Percentiles rank a stretch among this genome's conserved stretches.
These are phyloP conservation scores for Cebidichthys violaceus DNA, from an alignment of 2,113 vertebrate species.

Conservation along the genomic window DNA sequence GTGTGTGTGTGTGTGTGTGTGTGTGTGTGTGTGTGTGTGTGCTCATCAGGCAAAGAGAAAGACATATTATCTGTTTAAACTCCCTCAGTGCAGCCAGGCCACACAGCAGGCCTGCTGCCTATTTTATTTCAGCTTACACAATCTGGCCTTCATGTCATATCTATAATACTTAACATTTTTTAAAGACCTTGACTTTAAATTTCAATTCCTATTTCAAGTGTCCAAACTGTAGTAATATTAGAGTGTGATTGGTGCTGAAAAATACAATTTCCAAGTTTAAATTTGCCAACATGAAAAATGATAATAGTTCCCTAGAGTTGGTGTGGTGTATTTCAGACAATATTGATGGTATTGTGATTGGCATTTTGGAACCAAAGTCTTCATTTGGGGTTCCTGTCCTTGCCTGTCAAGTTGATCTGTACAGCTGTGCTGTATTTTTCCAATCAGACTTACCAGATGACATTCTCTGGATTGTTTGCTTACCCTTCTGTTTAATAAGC, in stretches of 20 bases:
- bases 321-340: conserved; percentile 1
- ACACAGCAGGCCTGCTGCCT: conserved; percentile 74
- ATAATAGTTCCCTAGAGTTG: not conserved
- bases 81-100: conserved; percentile 69
- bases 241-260: conserved; percentile 19
- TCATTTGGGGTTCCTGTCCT: conserved; percentile 12
- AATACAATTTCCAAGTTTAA: conserved; percentile 5
- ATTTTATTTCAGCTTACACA: conserved; percentile 60
- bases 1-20: conserved; percentile 43
- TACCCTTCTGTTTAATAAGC: conserved; percentile 70
- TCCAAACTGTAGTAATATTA: conserved; percentile 16
- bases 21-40: conserved; percentile 42
- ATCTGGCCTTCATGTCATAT: conserved; percentile 65
- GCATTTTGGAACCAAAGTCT: conserved; percentile 12
- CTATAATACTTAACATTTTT: conserved; percentile 72
- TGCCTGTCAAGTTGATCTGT: conserved; percentile 40
- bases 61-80: conserved; percentile 81
- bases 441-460: conserved; percentile 46
- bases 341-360: conserved; percentile 8
- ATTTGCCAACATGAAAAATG: conserved; percentile 11
- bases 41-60: conserved; percentile 69
- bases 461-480: conserved; percentile 70
- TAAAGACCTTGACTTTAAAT: conserved; percentile 25
- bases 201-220: conserved; percentile 48
- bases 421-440: conserved; percentile 49